Conservation (phyloP, 2,797 vertebrate genomes). For the Eleutherodactylus coqui region DNA sequence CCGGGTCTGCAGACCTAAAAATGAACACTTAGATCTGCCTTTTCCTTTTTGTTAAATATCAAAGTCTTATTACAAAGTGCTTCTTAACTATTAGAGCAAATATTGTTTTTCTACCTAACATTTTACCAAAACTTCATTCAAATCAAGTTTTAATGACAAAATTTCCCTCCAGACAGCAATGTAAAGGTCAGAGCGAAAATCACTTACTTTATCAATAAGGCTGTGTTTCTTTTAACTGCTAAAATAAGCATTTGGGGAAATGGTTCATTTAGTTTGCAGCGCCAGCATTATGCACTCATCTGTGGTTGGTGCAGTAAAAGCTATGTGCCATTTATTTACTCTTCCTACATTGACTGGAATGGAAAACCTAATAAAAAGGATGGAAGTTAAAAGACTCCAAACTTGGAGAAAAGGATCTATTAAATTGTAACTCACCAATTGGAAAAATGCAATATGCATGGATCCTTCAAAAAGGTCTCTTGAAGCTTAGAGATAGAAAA, state of each 20-base stretch:
- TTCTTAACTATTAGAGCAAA: slow-evolving; percentile 51
- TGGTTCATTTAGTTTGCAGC: not conserved
- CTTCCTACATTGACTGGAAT: not conserved
- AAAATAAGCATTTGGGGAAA: slow-evolving; percentile 6
- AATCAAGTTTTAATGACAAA: slow-evolving; percentile 44
- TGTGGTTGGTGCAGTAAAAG: not conserved
- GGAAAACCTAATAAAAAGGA: not conserved
- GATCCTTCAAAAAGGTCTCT: too few species aligned
- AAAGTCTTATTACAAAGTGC: slow-evolving; percentile 35
- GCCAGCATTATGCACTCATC: not conserved
- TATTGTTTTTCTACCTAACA: slow-evolving; percentile 44
- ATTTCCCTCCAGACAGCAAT: slow-evolving; percentile 44
- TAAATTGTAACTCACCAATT: not conserved
- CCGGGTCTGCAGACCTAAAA: not conserved
- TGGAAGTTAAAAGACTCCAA: not conserved
- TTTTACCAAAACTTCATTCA: slow-evolving; percentile 46
- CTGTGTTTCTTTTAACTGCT: not conserved
- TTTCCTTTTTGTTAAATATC: slow-evolving; percentile 47
- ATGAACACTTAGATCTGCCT: not conserved
- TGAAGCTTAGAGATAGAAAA: too few species aligned
- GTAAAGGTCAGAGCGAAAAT: slow-evolving; percentile 51
- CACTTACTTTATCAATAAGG: slow-evolving; percentile 20
- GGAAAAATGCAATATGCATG: not conserved
- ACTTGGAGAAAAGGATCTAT: not conserved
- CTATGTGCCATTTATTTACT: not conserved